Conservation (phyloP, 2,888 invertebrate genomes). For the Seira ritae region DNA sequence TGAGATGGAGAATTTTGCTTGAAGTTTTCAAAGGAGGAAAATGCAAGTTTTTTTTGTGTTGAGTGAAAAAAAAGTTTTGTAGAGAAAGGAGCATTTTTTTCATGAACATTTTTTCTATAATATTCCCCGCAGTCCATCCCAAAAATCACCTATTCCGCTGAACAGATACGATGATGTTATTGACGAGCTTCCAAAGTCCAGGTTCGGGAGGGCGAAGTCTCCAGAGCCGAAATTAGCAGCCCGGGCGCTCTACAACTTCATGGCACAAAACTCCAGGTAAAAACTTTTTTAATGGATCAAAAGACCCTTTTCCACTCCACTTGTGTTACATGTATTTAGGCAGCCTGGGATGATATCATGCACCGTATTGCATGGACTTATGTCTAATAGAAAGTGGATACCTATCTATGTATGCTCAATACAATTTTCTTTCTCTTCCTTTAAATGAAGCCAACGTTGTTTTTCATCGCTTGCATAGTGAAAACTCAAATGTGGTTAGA, state of each 20-base stretch:
- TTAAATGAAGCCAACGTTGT: no score
- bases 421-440: no score
- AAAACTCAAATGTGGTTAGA: no score
- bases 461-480: no score
- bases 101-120: not conserved
- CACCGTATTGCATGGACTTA: no score
- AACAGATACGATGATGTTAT: constrained; percentile 95
- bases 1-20: no score
- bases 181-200: constrained; percentile 80
- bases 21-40: no score
- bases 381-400: no score
- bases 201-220: constrained; percentile 78
- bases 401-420: no score
- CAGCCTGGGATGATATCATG: no score
- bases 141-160: constrained; percentile 93
- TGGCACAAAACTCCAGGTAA: constrained; percentile 83
- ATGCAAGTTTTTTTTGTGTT: constrained; percentile 10
- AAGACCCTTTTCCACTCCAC: no score
- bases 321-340: no score
- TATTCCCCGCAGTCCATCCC: constrained; percentile 81
- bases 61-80: not conserved
- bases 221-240: constrained; percentile 86
- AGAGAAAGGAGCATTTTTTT: not conserved
- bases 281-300: constrained; percentile 24
- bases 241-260: constrained; percentile 92